Conservation (phyloP, 2,888 invertebrate genomes). For the Agonopterix subpropinquella region DNA sequence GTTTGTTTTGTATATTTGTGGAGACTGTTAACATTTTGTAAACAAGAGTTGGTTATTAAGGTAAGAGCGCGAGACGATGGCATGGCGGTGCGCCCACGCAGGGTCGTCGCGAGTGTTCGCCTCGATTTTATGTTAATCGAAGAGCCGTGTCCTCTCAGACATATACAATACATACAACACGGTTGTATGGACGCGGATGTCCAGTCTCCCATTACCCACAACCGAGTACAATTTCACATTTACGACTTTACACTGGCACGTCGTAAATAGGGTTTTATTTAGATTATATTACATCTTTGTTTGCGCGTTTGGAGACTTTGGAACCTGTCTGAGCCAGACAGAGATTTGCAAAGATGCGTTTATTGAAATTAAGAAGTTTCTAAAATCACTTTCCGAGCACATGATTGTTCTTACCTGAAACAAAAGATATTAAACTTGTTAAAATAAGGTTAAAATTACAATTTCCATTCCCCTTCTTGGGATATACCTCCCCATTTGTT, state of each 20-base stretch:
- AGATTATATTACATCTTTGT: constrained; percentile 44
- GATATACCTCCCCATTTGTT: no score
- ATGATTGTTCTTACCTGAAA: no score
- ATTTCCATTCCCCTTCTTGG: no score
- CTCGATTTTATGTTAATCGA: constrained; percentile 74
- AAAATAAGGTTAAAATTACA: no score
- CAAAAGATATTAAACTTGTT: no score
- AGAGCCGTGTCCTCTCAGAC: constrained; percentile 62
- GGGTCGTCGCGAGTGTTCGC: constrained; percentile 32
- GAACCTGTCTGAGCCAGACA: no score
- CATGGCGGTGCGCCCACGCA: constrained; percentile 60
- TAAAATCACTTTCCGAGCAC: no score
- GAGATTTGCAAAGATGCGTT: no score
- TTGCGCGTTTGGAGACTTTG: background rate
- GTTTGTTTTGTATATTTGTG: constrained; percentile 17
- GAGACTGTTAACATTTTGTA: constrained; percentile 12
- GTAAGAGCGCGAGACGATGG: constrained; percentile 25
- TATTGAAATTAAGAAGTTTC: no score
- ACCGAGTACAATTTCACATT: constrained; percentile 61
- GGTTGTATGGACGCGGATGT: constrained; percentile 31
- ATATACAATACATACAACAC: constrained; percentile 35
- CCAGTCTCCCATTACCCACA: constrained; percentile 45
- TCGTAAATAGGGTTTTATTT: constrained; percentile 59
- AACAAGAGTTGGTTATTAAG: constrained; percentile 6
- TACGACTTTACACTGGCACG: constrained; percentile 60